Evolutionary conservation across 2,113 vertebrate genomes (phyloP).

Genomic region (Prochilodus magdalenae): DNA sequence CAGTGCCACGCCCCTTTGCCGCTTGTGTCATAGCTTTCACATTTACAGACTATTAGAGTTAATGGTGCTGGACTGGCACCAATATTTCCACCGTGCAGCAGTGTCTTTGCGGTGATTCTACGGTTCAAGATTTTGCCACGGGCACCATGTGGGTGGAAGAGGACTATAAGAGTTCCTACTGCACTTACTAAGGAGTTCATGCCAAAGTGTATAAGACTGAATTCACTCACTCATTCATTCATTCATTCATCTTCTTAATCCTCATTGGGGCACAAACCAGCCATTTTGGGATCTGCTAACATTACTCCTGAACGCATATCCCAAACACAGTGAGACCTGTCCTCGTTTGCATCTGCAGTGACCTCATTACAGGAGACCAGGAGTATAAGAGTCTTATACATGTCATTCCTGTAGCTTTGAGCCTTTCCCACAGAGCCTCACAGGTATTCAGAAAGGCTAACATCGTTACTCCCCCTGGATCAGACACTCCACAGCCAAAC

Average conservation of each 20-base stretch:
- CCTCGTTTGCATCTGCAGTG: background rate
- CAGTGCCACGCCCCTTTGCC: too few relatives aligned
- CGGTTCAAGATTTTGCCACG: too few relatives aligned
- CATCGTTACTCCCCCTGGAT: background rate
- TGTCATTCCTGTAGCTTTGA: background rate
- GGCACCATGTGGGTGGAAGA: too few relatives aligned
- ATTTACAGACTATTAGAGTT: too few relatives aligned
- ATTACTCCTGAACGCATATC: background rate
- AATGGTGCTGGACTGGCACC: too few relatives aligned
- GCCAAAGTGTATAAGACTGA: background rate
- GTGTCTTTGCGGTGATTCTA: too few relatives aligned
- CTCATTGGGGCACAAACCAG: too few relatives aligned
- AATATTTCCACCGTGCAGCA: too few relatives aligned
- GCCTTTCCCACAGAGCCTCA: background rate
- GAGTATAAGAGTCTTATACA: too few relatives aligned
- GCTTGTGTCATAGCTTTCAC: too few relatives aligned
- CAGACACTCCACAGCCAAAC: background rate
- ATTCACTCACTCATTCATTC: background rate
- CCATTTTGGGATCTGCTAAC: background rate
- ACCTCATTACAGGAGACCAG: background rate
- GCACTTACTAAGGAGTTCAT: background rate
- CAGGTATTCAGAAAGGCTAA: background rate
- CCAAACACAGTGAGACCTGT: background rate
- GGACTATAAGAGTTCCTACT: background rate
- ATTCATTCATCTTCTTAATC: too few relatives aligned